Percentiles rank a stretch among this genome's conserved stretches.
Conservation (phyloP, 2,888 invertebrate species). For the Tromatobia lineatoria region DNA sequence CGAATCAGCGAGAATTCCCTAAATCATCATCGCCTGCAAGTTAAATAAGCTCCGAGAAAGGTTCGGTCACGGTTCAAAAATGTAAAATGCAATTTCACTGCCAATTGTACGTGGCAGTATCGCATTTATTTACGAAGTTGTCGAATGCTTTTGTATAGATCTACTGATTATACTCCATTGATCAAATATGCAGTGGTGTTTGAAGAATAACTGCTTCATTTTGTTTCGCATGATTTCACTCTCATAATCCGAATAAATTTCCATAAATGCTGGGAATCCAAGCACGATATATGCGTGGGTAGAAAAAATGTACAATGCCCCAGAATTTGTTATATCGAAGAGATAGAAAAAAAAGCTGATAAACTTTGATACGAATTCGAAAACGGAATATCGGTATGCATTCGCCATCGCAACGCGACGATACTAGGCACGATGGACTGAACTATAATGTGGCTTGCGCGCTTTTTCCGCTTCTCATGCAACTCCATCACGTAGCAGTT, state of each 20-base stretch:
- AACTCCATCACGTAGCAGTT: slow-evolving; percentile 14
- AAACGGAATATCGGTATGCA: background rate
- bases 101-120: background rate
- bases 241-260: background rate
- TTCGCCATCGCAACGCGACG: background rate
- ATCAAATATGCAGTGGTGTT: background rate
- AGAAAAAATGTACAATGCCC: background rate
- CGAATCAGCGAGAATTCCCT: background rate
- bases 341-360: background rate
- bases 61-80: background rate
- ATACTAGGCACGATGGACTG: background rate
- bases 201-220: background rate
- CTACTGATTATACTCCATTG: background rate
- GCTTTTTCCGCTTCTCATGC: background rate
- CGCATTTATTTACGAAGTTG: slow-evolving; percentile 19
- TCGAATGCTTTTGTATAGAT: slow-evolving; percentile 23
- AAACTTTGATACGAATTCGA: background rate
- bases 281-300: background rate
- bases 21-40: background rate
- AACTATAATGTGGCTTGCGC: background rate
- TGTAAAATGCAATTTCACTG: slow-evolving; percentile 3
- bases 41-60: background rate
- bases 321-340: background rate
- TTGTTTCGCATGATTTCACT: background rate
- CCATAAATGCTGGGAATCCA: background rate